Evolutionary conservation across 2,888 invertebrate species (phyloP).

Genomic region (Globia sparganii): DNA sequence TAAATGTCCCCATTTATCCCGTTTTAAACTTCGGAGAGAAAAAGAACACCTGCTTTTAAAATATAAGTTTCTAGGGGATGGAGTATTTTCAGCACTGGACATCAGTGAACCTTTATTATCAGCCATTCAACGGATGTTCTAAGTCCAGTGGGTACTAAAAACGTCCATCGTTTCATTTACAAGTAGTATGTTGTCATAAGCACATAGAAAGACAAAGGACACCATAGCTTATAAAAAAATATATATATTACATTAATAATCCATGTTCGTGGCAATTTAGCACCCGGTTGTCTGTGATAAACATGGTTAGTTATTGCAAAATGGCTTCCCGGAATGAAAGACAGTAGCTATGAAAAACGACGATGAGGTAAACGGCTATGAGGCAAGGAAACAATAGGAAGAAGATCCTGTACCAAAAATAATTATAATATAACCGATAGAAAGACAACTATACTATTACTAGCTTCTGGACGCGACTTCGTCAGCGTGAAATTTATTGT

Average conservation of each 20-base stretch:
- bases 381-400: not conserved
- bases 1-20: constrained; percentile 11
- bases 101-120: not conserved
- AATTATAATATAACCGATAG: not conserved
- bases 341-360: not conserved
- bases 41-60: constrained; percentile 27
- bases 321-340: not conserved
- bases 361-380: too few species aligned
- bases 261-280: not conserved
- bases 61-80: constrained; percentile 19
- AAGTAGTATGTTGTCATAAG: not conserved
- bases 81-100: constrained; percentile 17
- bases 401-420: not conserved
- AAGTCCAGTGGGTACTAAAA: not conserved
- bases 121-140: not conserved
- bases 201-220: not conserved
- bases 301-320: not conserved
- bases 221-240: not conserved
- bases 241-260: not conserved
- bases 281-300: constrained; percentile 33
- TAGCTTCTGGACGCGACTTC: too few species aligned
- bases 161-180: not conserved
- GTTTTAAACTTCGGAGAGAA: constrained; percentile 29
- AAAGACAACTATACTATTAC: not conserved
- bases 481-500: too few species aligned